These are phyloP conservation scores for Sternarchorhynchus goeldii DNA, from an alignment of 2,797 vertebrate species.

Conservation along the genomic window DNA sequence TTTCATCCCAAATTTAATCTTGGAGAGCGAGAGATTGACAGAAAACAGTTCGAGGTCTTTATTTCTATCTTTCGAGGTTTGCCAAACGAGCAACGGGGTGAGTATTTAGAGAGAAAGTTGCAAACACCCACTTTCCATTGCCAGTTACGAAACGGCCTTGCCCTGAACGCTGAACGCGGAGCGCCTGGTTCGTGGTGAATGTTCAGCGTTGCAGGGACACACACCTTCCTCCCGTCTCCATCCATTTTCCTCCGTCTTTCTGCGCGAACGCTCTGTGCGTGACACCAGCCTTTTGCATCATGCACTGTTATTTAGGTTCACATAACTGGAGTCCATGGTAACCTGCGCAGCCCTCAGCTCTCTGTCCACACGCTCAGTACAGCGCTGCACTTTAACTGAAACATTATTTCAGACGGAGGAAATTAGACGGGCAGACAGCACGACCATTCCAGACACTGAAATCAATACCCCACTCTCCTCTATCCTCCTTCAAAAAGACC, in stretches of 20 bases:
- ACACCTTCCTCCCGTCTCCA: not conserved
- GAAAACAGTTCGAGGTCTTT: not conserved
- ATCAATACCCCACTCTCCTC: conserved; percentile 49
- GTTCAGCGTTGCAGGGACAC: not conserved
- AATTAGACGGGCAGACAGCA: conserved; percentile 22
- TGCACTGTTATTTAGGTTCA: not conserved
- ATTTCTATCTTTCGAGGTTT: not conserved
- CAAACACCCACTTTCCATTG: not conserved
- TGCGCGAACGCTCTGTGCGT: not conserved
- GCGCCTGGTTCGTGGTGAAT: not conserved
- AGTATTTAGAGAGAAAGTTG: conserved; percentile 27
- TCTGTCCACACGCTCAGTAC: not conserved
- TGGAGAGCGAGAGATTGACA: not conserved
- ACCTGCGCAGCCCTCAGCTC: not conserved
- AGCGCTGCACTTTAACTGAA: conserved; percentile 7
- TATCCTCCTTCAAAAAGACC: conserved; percentile 36
- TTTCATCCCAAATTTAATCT: conserved; percentile 29
- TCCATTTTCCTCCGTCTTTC: not conserved
- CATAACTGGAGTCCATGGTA: not conserved
- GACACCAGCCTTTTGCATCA: not conserved
- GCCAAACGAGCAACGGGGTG: not conserved
- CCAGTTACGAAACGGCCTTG: not conserved
- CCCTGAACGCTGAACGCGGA: not conserved
- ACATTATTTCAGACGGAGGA: conserved; percentile 19
- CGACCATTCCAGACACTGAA: conserved; percentile 45